A percentile compares a stretch with the other conserved stretches of the same genome.
phyloP scores from a whole-genome alignment of 2,797 vertebrate genomes.

The Myotis myotis region DNA sequence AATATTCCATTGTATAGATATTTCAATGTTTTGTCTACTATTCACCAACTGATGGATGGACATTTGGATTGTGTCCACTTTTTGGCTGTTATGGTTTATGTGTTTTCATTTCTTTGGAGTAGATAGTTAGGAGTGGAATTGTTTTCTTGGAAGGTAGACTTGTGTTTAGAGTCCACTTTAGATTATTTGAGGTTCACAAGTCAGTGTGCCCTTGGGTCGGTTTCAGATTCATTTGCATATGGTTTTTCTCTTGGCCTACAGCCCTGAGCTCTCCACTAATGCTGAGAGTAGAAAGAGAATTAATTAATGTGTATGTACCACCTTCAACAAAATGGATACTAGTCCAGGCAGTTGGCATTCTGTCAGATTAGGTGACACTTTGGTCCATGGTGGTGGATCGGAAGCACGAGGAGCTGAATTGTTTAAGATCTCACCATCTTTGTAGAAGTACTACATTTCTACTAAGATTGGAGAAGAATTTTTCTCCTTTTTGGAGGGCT shows the following conservation, averaged over 20 bases:
- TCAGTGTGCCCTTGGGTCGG: neutral
- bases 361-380: neutral
- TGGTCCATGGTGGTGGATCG: neutral
- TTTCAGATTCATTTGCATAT: neutral
- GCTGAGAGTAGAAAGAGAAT: neutral
- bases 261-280: neutral
- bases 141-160: neutral
- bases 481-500: neutral
- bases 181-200: neutral
- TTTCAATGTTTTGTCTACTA: neutral
- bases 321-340: neutral
- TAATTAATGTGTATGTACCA: neutral
- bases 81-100: neutral
- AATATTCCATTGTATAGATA: neutral
- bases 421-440: neutral
- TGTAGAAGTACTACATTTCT: neutral
- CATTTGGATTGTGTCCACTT: neutral
- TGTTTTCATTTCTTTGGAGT: neutral
- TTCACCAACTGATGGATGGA: neutral
- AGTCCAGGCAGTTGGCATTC: neutral
- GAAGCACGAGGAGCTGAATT: neutral
- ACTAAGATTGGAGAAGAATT: neutral
- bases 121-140: neutral
- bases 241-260: neutral
- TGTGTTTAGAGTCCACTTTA: neutral